Percentiles rank a stretch among this genome's conserved stretches.
phyloP scores from a whole-genome alignment of 1,140 invertebrate genomes.

The Lithobius niger region DNA sequence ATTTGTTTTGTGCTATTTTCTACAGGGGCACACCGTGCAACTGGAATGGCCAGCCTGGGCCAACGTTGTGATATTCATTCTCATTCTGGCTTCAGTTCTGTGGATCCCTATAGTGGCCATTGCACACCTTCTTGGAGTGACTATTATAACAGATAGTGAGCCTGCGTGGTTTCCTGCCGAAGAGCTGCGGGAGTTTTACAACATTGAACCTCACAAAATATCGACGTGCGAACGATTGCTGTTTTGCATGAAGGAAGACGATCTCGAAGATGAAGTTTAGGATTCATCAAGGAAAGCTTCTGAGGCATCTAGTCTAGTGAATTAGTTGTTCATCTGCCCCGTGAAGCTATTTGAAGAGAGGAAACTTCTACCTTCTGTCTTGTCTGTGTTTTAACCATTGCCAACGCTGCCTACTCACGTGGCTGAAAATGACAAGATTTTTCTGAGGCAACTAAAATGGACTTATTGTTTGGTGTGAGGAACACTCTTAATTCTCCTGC shows the following conservation, averaged over 20 bases:
- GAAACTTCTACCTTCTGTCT: no score
- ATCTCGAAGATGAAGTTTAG: constrained; percentile 38
- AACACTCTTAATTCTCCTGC: no score
- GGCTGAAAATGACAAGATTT: no score
- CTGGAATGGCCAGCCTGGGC: constrained; percentile 69
- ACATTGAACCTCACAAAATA: constrained; percentile 59
- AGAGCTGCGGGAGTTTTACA: constrained; percentile 75
- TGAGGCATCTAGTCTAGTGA: no score
- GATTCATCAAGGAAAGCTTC: no score
- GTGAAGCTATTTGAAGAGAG: no score
- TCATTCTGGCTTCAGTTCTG: constrained; percentile 62
- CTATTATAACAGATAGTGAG: constrained; percentile 74
- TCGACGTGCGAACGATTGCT: constrained; percentile 59
- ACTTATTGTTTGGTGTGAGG: no score
- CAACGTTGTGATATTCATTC: constrained; percentile 53
- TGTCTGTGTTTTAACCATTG: no score
- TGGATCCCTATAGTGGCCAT: constrained; percentile 78
- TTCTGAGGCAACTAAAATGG: no score
- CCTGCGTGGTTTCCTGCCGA: constrained; percentile 82
- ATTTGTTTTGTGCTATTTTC: no score
- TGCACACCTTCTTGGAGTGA: constrained; percentile 57
- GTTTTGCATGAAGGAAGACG: constrained; percentile 62
- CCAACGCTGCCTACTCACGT: no score
- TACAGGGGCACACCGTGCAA: constrained; percentile 51
- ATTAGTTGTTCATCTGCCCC: no score